Conservation (phyloP, 1,140 invertebrate species). For the Caenorhabditis elegans region WBcel235 BX284603.4:7531501-7532000, state of each 20-base stretch:
- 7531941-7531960: neutral
- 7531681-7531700: neutral
- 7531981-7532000: no score
- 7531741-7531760: no score
- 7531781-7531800: no score
- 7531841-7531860: neutral
- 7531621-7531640: neutral
- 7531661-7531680: neutral
- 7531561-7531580: neutral
- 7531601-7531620: neutral
- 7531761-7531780: no score
- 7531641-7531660: neutral
- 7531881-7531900: neutral
- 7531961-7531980: neutral
- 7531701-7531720: neutral
- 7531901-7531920: neutral
- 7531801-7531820: no score
- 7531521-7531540: neutral
- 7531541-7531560: neutral
- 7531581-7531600: neutral
- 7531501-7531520: neutral
- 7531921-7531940: neutral
- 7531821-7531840: no score
- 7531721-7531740: no score
- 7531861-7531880: neutral